These are phyloP conservation scores for Burhinus bistriatus DNA, from an alignment of 2,113 vertebrate genomes.

Conservation along the genomic window DNA sequence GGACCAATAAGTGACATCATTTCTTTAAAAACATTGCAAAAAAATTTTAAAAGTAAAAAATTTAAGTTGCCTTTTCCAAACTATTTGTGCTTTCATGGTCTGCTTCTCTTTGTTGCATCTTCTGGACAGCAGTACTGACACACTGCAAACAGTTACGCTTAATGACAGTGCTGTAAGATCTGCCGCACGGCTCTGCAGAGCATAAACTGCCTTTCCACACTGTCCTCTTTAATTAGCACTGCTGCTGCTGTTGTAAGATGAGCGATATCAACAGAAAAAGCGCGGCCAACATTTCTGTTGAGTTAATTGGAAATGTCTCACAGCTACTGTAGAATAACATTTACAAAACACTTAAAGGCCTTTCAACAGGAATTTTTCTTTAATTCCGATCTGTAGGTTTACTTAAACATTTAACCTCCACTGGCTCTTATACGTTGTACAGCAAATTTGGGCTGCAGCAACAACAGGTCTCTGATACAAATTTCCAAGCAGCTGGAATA, in stretches of 20 bases:
- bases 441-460: not conserved
- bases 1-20: not conserved
- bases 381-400: not conserved
- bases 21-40: not conserved
- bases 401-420: not conserved
- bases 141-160: not conserved
- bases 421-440: accelerated
- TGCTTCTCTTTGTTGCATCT: not conserved
- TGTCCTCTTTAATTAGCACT: not conserved
- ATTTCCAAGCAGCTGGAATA: not conserved
- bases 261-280: not conserved
- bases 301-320: not conserved
- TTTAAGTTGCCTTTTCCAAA: not conserved
- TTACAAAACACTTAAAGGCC: not conserved
- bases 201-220: not conserved
- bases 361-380: not conserved
- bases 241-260: not conserved
- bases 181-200: accelerated
- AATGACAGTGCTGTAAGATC: not conserved
- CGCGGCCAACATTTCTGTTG: not conserved
- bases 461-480: not conserved
- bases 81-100: not conserved
- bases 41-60: not conserved
- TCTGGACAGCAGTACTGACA: not conserved
- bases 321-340: not conserved